These are phyloP conservation scores for Rissa tridactyla DNA, from an alignment of 2,113 vertebrate genomes.

Conservation along the genomic window DNA sequence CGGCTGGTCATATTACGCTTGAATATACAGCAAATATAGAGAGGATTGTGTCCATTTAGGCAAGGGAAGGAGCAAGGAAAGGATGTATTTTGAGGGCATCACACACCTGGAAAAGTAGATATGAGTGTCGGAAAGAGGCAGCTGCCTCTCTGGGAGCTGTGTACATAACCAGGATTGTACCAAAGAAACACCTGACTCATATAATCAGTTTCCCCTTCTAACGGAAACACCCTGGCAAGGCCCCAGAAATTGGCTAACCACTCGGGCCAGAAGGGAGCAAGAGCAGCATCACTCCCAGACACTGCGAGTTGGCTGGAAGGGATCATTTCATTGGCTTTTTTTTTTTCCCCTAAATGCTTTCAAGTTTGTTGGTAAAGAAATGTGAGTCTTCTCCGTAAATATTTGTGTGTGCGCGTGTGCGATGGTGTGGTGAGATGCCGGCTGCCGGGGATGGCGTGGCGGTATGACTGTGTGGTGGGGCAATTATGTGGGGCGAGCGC, in stretches of 20 bases:
- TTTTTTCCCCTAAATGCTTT: not conserved
- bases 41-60: accelerated
- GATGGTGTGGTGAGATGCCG: not conserved
- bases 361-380: not conserved
- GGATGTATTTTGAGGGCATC: not conserved
- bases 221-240: not conserved
- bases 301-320: not conserved
- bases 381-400: not conserved
- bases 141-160: not conserved
- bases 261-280: not conserved
- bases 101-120: not conserved
- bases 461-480: not conserved
- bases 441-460: not conserved
- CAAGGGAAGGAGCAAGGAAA: not conserved
- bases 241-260: not conserved
- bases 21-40: not conserved
- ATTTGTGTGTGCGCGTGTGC: not conserved
- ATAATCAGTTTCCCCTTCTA: not conserved
- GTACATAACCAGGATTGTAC: not conserved
- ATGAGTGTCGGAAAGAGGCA: not conserved
- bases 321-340: not conserved
- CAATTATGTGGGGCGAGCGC: not conserved
- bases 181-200: not conserved
- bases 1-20: accelerated
- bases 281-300: not conserved